Percentiles rank a stretch among this genome's conserved stretches.
These are phyloP conservation scores for Andricus grossulariae DNA, from an alignment of 1,140 invertebrate genomes.

Conservation along the genomic window DNA sequence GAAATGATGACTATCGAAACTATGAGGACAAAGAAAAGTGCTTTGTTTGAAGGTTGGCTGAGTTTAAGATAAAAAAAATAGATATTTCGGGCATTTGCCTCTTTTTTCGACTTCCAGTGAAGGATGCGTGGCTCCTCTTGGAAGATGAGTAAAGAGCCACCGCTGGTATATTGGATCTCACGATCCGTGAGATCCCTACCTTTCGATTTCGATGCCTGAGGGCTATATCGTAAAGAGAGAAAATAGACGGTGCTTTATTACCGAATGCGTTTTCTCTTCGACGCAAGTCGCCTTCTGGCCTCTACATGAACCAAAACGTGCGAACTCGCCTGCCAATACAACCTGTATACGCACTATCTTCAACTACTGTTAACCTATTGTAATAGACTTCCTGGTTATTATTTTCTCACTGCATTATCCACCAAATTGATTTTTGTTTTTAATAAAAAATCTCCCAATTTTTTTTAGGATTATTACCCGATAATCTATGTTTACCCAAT, in stretches of 20 bases:
- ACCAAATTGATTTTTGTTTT: neutral
- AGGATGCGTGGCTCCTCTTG: conserved; percentile 11
- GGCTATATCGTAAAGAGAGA: conserved; percentile 33
- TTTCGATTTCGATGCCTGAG: conserved; percentile 43
- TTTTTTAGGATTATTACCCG: too few species aligned
- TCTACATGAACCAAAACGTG: conserved; percentile 4
- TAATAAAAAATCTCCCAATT: too few species aligned
- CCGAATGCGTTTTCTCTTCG: conserved; percentile 43
- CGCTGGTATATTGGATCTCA: conserved; percentile 21
- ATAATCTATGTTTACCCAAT: too few species aligned
- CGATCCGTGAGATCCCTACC: conserved; percentile 30
- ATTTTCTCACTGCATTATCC: neutral
- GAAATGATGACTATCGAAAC: too few species aligned
- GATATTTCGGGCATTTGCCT: neutral
- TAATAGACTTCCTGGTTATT: neutral
- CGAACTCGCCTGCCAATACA: conserved; percentile 25
- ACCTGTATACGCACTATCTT: conserved; percentile 6
- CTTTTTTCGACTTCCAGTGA: neutral
- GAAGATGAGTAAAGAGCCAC: conserved; percentile 7
- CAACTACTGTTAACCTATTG: conserved; percentile 6
- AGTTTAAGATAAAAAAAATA: too few species aligned
- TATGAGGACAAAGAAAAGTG: too few species aligned
- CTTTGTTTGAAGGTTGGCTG: too few species aligned
- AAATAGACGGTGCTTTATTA: conserved; percentile 40
- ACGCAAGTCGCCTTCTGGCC: conserved; percentile 31